Conservation (phyloP, 1,140 invertebrate species). For the Ceratosolen solmsi region DNA sequence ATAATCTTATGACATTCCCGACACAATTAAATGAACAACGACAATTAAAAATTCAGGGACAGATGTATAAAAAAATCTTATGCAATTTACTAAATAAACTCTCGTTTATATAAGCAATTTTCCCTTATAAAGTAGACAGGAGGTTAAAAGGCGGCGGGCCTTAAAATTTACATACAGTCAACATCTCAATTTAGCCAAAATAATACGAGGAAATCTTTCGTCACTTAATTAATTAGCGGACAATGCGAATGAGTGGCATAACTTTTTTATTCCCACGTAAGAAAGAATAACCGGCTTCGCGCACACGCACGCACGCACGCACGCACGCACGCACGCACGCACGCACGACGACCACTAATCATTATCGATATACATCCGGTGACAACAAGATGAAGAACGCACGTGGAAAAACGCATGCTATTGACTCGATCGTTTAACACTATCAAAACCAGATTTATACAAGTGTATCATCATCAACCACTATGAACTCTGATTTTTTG, state of each 20-base stretch:
- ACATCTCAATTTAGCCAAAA: background rate
- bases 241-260: background rate
- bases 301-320: too few relatives aligned
- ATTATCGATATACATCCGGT: conserved; percentile 1
- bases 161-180: background rate
- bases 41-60: too few relatives aligned
- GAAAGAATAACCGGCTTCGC: too few relatives aligned
- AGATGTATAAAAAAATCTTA: too few relatives aligned
- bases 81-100: too few relatives aligned
- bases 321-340: too few relatives aligned
- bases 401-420: background rate
- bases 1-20: too few relatives aligned
- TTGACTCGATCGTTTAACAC: background rate
- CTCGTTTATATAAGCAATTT: background rate
- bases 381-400: background rate
- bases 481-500: background rate
- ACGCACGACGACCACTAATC: too few relatives aligned
- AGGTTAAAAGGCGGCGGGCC: background rate
- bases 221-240: background rate
- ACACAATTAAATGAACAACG: too few relatives aligned
- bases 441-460: background rate
- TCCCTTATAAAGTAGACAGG: background rate
- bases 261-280: background rate
- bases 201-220: background rate
- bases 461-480: background rate